These are phyloP conservation scores for Mimas tiliae DNA, from an alignment of 2,888 invertebrate species.

Conservation along the genomic window DNA sequence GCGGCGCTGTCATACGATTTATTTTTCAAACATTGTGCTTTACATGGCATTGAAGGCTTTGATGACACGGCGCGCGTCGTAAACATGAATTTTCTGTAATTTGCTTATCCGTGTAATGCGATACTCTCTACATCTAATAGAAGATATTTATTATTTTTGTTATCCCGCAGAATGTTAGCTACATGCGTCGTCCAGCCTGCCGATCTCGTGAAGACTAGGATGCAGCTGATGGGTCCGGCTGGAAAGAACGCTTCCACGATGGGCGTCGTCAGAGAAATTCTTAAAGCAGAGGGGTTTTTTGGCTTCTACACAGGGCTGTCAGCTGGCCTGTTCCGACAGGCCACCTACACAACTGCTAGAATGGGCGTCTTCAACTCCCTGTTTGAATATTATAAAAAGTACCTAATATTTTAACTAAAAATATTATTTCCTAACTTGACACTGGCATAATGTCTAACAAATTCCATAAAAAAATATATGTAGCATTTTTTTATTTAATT, in stretches of 20 bases:
- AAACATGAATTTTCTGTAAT: too few relatives aligned
- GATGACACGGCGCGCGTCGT: too few relatives aligned
- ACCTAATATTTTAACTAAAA: constrained; percentile 30
- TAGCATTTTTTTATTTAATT: too few relatives aligned
- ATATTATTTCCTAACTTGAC: not conserved
- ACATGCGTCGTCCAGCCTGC: constrained; percentile 60
- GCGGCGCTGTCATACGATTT: too few relatives aligned
- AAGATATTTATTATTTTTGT: not conserved
- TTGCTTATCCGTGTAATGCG: too few relatives aligned
- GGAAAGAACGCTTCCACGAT: constrained; percentile 87
- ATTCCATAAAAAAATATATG: too few relatives aligned
- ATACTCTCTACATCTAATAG: too few relatives aligned
- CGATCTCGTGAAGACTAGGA: constrained; percentile 63
- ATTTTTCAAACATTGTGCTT: too few relatives aligned
- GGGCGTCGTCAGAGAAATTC: constrained; percentile 88
- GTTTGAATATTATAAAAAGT: constrained; percentile 88
- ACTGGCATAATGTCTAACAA: too few relatives aligned
- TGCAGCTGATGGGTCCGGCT: constrained; percentile 78
- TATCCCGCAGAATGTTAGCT: constrained; percentile 53
- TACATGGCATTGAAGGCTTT: too few relatives aligned
- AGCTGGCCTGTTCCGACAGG: constrained; percentile 96
- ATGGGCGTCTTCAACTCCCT: constrained; percentile 96
- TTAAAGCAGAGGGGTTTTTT: constrained; percentile 92
- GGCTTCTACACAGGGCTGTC: constrained; percentile 96
- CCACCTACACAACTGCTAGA: constrained; percentile 97